Evolutionary conservation across 2,113 vertebrate species (phyloP), one percentile per base, ranked within the genome.

Genomic region (Rostratula benghalensis): DNA sequence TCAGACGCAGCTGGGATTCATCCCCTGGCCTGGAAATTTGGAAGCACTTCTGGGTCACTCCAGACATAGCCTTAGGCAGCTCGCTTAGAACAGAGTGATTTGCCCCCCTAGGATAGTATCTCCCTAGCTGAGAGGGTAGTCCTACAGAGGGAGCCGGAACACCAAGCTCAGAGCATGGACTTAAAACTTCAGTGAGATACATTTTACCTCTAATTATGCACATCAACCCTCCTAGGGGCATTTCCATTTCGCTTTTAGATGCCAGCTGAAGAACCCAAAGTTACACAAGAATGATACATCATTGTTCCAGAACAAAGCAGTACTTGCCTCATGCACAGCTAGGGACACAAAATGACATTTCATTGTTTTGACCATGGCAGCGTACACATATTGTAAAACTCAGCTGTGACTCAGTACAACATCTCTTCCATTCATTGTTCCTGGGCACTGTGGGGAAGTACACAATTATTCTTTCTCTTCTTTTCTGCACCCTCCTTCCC

Each of bases 261-360:
- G 95, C 92, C 95, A 96, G 76, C 31, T 94, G 90, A 96, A 65
- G 92, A 96, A 90, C 80, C 73, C 90, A 27, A 90, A 94, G 90
- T 97, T 97, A 95, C 95, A 96, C 86, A 96, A 97, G 41, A 95
- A 57, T 23, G 57, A 95, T 96, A 74, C 27, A 96, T 94, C 91
- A 96, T 96, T 97, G 96, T 97, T 96, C 86, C 74, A 94, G 95
- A 96, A 96, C 92, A 95, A 97, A 97, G 95, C 83, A 75, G 41
- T 87, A 90, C 79, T 96, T 97, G 95, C 95, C 76, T 96, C 94
- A 96, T 61, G 90, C 94, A 89, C 94, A 96, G 92, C 92, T 94
- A 92, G 95, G 87, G 88, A 96, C 88, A 93, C 78, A 90, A 93
- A 94, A 96, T 93, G 95, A 95, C 96, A 95, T 97, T 97, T 96